phyloP scores from a whole-genome alignment of 2,113 vertebrate genomes.

The Nerophis ophidion region DNA sequence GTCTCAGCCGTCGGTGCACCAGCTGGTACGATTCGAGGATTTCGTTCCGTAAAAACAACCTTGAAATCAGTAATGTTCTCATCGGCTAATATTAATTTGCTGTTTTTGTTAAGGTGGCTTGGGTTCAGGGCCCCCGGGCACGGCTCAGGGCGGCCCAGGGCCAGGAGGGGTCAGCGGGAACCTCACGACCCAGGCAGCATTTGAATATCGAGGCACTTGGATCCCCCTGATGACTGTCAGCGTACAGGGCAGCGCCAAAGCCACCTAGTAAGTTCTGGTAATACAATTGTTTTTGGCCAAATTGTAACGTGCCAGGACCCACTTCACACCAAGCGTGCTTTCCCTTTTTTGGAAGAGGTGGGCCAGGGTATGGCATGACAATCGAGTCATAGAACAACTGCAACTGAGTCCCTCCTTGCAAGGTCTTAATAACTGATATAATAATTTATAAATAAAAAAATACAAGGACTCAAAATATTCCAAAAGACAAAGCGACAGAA shows the following conservation, averaged over 20 bases:
- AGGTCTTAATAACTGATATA: no score
- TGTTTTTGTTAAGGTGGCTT: constrained; percentile 52
- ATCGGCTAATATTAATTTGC: not conserved
- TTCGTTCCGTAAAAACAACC: not conserved
- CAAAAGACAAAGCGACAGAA: no score
- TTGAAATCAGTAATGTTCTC: not conserved
- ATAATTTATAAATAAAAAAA: no score
- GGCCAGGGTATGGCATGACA: no score
- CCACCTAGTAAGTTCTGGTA: constrained; percentile 88
- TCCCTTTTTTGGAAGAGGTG: no score
- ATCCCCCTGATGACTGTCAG: constrained; percentile 93
- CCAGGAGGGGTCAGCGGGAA: constrained; percentile 75
- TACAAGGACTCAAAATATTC: no score
- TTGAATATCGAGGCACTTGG: constrained; percentile 97
- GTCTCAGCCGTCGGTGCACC: constrained; percentile 69
- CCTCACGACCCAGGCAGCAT: constrained; percentile 87
- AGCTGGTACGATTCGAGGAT: constrained; percentile 69
- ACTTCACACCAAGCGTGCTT: no score
- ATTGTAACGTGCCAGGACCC: no score
- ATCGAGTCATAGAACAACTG: no score
- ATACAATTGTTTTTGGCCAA: not conserved
- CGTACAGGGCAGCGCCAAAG: constrained; percentile 93
- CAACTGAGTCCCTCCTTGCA: no score
- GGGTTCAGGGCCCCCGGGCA: constrained; percentile 68
- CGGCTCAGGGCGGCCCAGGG: constrained; percentile 77